phyloP scores from a whole-genome alignment of 2,888 invertebrate species.

The Andricus quercusramuli region DNA sequence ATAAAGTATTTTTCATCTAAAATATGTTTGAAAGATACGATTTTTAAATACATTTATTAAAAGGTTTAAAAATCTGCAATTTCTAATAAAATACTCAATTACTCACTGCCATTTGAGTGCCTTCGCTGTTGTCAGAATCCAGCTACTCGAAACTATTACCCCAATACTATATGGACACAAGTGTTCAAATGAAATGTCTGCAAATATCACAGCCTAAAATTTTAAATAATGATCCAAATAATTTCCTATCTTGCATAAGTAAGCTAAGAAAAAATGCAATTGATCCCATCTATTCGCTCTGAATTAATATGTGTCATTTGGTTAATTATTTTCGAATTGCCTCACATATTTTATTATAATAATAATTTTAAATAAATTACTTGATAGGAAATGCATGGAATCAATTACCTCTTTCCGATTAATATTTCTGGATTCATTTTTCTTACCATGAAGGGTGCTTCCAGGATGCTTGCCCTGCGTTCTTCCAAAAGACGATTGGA shows the following conservation, averaged over 20 bases:
- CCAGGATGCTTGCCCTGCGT: background rate
- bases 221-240: background rate
- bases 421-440: background rate
- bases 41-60: no score
- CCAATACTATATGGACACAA: conserved; percentile 13
- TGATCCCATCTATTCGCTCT: no score
- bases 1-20: background rate
- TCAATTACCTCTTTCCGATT: background rate
- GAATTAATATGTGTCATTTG: no score
- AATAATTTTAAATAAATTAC: no score
- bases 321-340: no score
- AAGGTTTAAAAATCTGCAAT: no score
- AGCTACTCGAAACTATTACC: background rate
- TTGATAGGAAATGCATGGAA: no score
- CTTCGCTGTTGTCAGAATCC: conserved; percentile 17
- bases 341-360: no score
- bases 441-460: conserved; percentile 20
- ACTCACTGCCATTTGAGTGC: background rate
- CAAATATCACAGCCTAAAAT: conserved; percentile 21
- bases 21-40: no score
- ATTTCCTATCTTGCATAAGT: background rate
- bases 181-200: conserved; percentile 5
- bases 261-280: background rate
- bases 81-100: background rate
- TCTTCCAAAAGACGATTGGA: background rate